Conservation (phyloP, 1,140 invertebrate species). For the Elysia chlorotica region DNA sequence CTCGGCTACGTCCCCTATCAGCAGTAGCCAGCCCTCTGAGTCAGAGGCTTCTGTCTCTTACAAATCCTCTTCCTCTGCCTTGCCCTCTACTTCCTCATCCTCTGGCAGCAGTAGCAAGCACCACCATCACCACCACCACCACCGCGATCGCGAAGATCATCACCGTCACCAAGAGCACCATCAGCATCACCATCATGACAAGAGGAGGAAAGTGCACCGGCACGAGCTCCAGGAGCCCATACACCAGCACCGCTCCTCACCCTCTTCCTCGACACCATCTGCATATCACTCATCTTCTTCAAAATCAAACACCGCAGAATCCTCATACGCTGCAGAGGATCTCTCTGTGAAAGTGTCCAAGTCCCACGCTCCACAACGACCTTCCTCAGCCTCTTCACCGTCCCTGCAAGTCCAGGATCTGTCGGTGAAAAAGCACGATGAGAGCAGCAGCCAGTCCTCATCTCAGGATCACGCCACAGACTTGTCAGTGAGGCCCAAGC, state of each 20-base stretch:
- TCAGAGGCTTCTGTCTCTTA: background rate
- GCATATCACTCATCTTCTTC: too few species aligned
- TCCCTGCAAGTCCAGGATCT: conserved; percentile 36
- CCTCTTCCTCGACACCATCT: too few species aligned
- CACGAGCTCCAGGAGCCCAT: conserved; percentile 7
- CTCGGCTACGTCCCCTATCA: conserved; percentile 30
- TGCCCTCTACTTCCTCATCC: conserved; percentile 28
- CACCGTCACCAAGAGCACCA: background rate
- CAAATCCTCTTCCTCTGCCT: conserved; percentile 5
- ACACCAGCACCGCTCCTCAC: conserved; percentile 3
- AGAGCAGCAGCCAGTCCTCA: too few species aligned
- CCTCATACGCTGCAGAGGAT: conserved; percentile 19
- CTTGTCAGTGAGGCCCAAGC: conserved; percentile 47
- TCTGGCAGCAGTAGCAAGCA: background rate
- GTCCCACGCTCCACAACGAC: conserved; percentile 7
- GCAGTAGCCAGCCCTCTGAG: conserved; percentile 31
- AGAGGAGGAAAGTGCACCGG: too few species aligned
- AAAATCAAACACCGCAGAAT: conserved; percentile 10
- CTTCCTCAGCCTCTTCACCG: conserved; percentile 21
- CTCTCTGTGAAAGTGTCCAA: conserved; percentile 24
- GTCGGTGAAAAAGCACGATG: too few species aligned
- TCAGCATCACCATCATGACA: too few species aligned
- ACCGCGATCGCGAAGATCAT: background rate
- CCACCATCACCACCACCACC: background rate
- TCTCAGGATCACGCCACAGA: conserved; percentile 52